phyloP scores from a whole-genome alignment of 2,797 vertebrate species.

The Phoebastria nigripes region DNA sequence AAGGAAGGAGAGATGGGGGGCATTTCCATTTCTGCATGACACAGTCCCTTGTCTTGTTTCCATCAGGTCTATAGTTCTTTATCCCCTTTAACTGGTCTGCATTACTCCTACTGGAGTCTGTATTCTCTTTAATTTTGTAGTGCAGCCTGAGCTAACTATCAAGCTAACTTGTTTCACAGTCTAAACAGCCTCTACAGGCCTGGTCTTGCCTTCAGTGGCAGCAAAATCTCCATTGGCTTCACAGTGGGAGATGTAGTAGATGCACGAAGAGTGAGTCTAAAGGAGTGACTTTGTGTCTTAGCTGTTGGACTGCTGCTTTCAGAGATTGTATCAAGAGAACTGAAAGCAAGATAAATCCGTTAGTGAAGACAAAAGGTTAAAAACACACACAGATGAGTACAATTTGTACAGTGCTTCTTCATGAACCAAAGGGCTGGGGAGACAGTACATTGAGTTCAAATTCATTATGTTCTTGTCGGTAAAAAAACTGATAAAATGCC shows the following conservation, averaged over 20 bases:
- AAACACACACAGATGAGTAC: neutral
- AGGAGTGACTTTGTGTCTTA: neutral
- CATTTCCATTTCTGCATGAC: neutral
- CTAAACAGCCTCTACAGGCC: neutral
- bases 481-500: neutral
- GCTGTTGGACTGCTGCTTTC: neutral
- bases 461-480: neutral
- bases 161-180: neutral
- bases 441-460: neutral
- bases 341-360: neutral
- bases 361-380: neutral
- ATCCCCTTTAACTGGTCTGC: neutral
- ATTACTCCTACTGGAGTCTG: neutral
- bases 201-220: neutral
- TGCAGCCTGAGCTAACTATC: neutral
- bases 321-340: neutral
- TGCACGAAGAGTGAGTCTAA: neutral
- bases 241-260: neutral
- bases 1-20: fast-evolving
- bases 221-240: neutral
- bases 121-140: neutral
- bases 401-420: neutral
- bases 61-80: neutral
- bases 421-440: neutral
- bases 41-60: neutral